Conservation (phyloP, 2,888 invertebrate genomes). For the Drosophila quinaria region DNA sequence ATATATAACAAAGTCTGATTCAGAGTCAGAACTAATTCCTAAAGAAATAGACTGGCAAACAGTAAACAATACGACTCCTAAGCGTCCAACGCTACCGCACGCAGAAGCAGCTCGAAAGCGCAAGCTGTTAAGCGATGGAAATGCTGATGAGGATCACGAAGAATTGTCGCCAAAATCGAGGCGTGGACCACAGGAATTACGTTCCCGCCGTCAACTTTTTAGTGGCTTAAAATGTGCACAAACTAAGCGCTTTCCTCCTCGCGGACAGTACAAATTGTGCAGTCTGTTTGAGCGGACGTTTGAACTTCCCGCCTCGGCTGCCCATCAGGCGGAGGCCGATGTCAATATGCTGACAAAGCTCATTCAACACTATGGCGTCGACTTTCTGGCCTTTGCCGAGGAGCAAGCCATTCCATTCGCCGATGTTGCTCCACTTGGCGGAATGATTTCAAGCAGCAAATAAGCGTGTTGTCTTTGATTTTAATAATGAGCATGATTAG, state of each 20-base stretch:
- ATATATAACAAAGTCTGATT: neutral
- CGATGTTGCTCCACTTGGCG: constrained; percentile 62
- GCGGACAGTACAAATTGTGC: constrained; percentile 86
- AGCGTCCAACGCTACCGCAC: constrained; percentile 73
- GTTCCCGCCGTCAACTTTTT: constrained; percentile 70
- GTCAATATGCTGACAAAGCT: constrained; percentile 89
- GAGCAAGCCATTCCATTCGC: constrained; percentile 76
- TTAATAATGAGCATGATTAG: constrained; percentile 7
- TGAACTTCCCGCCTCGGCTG: constrained; percentile 85
- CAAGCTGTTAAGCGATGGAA: constrained; percentile 11
- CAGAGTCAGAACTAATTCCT: neutral
- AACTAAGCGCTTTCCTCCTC: constrained; percentile 66
- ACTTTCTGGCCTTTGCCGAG: constrained; percentile 87
- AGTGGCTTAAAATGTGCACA: constrained; percentile 41
- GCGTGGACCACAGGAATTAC: constrained; percentile 15
- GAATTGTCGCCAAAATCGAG: constrained; percentile 8
- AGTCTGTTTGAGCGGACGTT: constrained; percentile 87
- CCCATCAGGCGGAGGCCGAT: constrained; percentile 90
- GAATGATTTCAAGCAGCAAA: constrained; percentile 1
- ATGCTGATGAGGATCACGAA: neutral
- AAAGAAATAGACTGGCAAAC: constrained; percentile 78
- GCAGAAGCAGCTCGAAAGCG: constrained; percentile 36
- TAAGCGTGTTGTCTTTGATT: neutral
- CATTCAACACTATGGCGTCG: constrained; percentile 87
- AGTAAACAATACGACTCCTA: constrained; percentile 87